A percentile compares a stretch with the other conserved stretches of the same genome.
Conservation (phyloP, 2,113 vertebrate species). For the Sigmodon hispidus region DNA sequence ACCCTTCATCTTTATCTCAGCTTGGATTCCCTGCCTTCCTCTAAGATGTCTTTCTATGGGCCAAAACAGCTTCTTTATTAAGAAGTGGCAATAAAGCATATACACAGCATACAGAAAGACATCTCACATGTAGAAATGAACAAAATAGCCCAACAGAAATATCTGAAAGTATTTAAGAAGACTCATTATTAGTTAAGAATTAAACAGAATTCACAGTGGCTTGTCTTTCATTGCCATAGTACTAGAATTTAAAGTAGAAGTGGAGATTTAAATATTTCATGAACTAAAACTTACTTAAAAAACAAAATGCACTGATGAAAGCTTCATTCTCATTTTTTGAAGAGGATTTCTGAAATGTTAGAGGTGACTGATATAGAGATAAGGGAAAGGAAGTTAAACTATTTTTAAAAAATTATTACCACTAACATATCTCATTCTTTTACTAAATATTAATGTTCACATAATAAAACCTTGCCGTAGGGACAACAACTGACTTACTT, state of each 20-base stretch:
- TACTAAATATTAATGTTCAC: background rate
- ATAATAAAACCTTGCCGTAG: constrained; percentile 4
- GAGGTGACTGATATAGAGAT: constrained; percentile 42
- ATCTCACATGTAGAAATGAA: too few relatives aligned
- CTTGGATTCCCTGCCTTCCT: too few relatives aligned
- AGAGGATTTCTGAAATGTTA: constrained; percentile 49
- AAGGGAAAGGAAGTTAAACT: background rate
- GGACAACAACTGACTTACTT: constrained; percentile 50
- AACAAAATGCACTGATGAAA: constrained; percentile 38
- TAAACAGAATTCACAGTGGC: constrained; percentile 5
- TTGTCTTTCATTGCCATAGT: constrained; percentile 57
- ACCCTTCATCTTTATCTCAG: too few relatives aligned
- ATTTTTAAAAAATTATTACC: constrained; percentile 54
- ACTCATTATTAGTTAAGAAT: constrained; percentile 4
- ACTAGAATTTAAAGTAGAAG: constrained; percentile 32
- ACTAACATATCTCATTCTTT: constrained; percentile 1
- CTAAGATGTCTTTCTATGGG: too few relatives aligned
- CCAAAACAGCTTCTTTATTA: too few relatives aligned
- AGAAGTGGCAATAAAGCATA: too few relatives aligned
- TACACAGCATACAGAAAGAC: too few relatives aligned
- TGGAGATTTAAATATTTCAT: background rate
- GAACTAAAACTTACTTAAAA: constrained; percentile 48
- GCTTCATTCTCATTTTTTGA: background rate
- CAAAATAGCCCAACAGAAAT: background rate
- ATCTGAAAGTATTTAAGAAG: constrained; percentile 5